Evolutionary conservation across 2,113 vertebrate species (phyloP), one percentile per base, ranked within the genome.

Genomic region (Orientallactaga bullata): DNA sequence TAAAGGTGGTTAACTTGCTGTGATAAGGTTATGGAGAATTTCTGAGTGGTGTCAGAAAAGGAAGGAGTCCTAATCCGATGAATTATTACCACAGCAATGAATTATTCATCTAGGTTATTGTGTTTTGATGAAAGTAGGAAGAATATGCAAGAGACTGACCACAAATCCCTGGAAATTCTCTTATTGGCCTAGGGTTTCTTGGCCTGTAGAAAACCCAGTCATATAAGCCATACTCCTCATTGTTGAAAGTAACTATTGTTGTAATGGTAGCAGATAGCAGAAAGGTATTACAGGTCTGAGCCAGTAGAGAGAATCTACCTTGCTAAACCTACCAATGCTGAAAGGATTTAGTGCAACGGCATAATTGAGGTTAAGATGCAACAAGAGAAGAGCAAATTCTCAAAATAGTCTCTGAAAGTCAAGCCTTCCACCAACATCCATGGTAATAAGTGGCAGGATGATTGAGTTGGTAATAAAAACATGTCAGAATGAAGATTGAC

Each of bases 401-500:
- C 12, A 94, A 37, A 37, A 79, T 68, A 60, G 15, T 89, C 58
- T 88, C 66, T 11, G 39, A 77, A 87, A 91, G 16, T 51, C 58
- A 26, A 42, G 28, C 13, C 35, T 85, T 51, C 58, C 51, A 93
- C 81, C 15, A 63, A 58, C 55, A 74, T 68, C 74, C 69, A 87
- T 68, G 42, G 72, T 79, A 55, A 32, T 68, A 65, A 69, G 7
- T 47, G 63, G 63, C 24, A 92, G 37, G 13, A 90, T 51, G 21
- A 7, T 77, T 94, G 23, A 61, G 20, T 85, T 96, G 92, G 21
- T 78, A 91, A 73, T 47, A 94, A 91, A 55, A 92, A 85, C 15
- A 60, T 51, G 51, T 51, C 73, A 82, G 28, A 74, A 26, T 20
- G 32, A 84, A 81, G 26, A 21, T 73, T n/a, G 84, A 20, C 26